These are phyloP conservation scores for Apeltes quadracus DNA, from an alignment of 2,113 vertebrate species.

Conservation along the genomic window DNA sequence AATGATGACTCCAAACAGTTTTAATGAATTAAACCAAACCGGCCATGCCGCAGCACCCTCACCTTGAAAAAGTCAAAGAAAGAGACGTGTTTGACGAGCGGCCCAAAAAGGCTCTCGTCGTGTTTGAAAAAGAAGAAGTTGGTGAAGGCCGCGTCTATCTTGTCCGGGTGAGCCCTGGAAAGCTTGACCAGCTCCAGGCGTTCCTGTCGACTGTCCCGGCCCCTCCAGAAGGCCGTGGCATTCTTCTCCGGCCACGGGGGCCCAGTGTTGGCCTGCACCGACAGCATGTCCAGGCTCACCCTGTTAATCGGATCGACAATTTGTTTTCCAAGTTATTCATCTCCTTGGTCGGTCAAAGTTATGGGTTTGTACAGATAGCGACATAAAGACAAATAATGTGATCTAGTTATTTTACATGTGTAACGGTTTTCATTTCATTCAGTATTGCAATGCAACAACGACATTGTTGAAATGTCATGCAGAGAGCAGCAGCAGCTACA, in stretches of 20 bases:
- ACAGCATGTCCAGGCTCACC: constrained; percentile 98
- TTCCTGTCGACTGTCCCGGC: constrained; percentile 94
- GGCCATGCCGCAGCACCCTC: constrained; percentile 24
- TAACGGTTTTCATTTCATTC: background rate
- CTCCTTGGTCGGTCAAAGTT: background rate
- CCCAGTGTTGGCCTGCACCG: constrained; percentile 94
- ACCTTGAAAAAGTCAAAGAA: constrained; percentile 99
- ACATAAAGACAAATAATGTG: background rate
- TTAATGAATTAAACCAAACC: background rate
- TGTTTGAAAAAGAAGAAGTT: constrained; percentile 99
- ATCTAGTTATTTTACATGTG: background rate
- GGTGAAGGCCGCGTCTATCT: constrained; percentile 96
- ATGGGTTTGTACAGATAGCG: background rate
- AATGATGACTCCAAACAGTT: background rate
- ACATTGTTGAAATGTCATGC: no score
- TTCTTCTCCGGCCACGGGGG: constrained; percentile 91
- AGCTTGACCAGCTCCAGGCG: constrained; percentile 95
- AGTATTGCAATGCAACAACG: background rate
- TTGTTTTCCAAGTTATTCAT: background rate
- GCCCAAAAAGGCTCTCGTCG: constrained; percentile 92
- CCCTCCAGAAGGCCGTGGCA: constrained; percentile 92
- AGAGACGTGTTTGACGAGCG: constrained; percentile 96
- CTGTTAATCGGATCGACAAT: constrained; percentile 65
- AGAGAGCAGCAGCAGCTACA: background rate
- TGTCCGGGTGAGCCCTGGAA: constrained; percentile 85